Evolutionary conservation across 2,888 invertebrate genomes (phyloP), one percentile per base, ranked within the genome.

Genomic region (Cremastobaeus sp.): DNA sequence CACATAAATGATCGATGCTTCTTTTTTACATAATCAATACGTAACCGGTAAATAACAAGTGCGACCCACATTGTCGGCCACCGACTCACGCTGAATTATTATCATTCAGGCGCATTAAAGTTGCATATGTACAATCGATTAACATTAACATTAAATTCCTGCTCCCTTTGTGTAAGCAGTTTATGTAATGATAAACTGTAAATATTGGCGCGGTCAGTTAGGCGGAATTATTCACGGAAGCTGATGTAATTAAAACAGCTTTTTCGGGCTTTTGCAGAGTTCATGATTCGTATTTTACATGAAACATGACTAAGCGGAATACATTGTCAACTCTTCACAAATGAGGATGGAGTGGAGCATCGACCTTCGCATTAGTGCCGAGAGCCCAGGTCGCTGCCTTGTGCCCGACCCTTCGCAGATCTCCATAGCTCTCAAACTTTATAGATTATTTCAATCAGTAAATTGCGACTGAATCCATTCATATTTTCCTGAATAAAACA

Each of bases 241-340:
- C 25, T 25, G 3, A 25, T 25, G 4, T 5, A 25, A 8, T 8
- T 5, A 28, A 3, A 39, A 41, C 14, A 12, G 15, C 20, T 64
- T 15, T 37, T 11, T 32, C 1, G 14, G 0, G 11, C 43, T 66
- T 47, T 50, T 28, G 12, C n/a, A 3, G 15, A 8, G 48, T 15
- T 34, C 41, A 8, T 39, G 48, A 50, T 14, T 17, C 45, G 37
- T 28, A 35, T 55, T 62, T 43, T 55, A 62, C 35, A 37, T 50
- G 55, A n/a, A 35, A 64, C 50, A 70, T 57, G 70, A 71, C 43
- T 57, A 57, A 57, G 71, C 60, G 50, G 52, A 62, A 64, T 50
- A 50, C 55, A 62, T 62, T 70, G 62, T 70, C 57, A 60, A 62
- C 45, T 50, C 25, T 62, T 62, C 55, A 43, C 18, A 64, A 57